Conservation (phyloP, 1,140 invertebrate genomes). For the Cydia splendana region DNA sequence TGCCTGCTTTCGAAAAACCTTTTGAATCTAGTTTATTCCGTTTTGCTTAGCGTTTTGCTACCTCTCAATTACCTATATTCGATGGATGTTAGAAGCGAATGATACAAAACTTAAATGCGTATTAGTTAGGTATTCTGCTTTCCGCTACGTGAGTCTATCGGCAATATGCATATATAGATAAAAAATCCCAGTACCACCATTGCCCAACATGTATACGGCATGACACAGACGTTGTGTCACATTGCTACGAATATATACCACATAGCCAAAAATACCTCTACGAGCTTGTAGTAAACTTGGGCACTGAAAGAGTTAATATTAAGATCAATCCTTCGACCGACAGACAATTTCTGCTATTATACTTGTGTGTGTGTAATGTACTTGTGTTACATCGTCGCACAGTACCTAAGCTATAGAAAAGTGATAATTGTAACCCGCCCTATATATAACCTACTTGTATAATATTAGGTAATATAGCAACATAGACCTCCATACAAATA, state of each 20-base stretch:
- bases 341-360: no score
- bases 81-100: no score
- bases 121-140: no score
- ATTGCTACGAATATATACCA: no score
- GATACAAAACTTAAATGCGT: no score
- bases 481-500: slow-evolving; percentile 15
- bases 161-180: neutral
- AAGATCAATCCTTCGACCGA: no score
- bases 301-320: no score
- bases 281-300: neutral
- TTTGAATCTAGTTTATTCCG: neutral
- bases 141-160: neutral
- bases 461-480: neutral
- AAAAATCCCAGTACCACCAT: neutral
- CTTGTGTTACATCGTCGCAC: neutral
- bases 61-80: neutral
- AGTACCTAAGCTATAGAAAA: slow-evolving; percentile 1
- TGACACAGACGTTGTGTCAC: no score
- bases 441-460: neutral
- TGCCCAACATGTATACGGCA: no score
- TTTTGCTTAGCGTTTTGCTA: neutral
- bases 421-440: slow-evolving; percentile 7
- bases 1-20: neutral
- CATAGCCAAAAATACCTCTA: neutral
- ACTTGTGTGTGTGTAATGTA: neutral